phyloP scores from a whole-genome alignment of 2,797 vertebrate species.

The Sternotherus odoratus region DNA sequence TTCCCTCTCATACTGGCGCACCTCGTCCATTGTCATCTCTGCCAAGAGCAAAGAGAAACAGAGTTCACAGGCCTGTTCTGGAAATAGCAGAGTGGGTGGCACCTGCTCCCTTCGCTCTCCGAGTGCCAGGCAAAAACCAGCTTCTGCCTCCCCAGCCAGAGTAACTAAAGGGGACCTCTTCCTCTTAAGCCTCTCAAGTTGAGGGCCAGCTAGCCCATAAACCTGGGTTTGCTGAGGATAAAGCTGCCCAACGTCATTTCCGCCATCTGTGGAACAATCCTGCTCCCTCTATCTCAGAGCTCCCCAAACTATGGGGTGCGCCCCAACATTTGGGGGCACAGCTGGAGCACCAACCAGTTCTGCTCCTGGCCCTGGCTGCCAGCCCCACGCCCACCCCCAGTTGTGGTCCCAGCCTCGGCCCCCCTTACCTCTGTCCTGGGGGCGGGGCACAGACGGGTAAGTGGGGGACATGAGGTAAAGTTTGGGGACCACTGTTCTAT shows the following conservation, averaged over 20 bases:
- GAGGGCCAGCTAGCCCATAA: not conserved
- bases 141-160: not conserved
- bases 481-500: no score
- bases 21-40: conserved; percentile 92
- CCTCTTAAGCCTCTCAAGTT: not conserved
- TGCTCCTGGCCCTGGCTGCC: no score
- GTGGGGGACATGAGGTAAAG: no score
- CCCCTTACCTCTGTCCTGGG: no score
- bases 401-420: no score
- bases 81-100: not conserved
- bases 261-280: not conserved
- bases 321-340: no score
- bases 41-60: not conserved
- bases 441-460: no score
- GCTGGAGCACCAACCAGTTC: no score
- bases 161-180: not conserved
- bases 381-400: no score
- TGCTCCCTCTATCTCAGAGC: not conserved
- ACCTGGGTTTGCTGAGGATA: not conserved
- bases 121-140: not conserved
- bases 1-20: conserved; percentile 86
- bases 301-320: no score
- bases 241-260: not conserved
- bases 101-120: not conserved
- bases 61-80: not conserved